Conservation (phyloP, 1,140 invertebrate genomes). For the Drosophila melanica region DNA sequence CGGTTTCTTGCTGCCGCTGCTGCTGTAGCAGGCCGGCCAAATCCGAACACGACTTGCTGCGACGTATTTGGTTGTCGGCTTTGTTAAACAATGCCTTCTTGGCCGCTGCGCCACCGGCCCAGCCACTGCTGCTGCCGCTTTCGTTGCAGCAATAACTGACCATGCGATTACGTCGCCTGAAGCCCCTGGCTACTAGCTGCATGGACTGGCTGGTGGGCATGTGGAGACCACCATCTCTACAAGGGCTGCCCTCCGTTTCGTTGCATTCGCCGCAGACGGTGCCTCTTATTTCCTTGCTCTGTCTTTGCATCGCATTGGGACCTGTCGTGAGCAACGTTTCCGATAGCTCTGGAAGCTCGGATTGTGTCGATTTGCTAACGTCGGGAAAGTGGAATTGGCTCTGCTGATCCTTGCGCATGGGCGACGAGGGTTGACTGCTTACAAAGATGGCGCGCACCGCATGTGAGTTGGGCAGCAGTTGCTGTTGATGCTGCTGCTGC, state of each 20-base stretch:
- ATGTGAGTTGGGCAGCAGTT: constrained; percentile 84
- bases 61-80: constrained; percentile 50
- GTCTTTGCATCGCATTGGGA: constrained; percentile 6
- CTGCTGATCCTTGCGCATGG: constrained; percentile 87
- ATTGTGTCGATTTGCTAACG: constrained; percentile 19
- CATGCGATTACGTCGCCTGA: constrained; percentile 84
- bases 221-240: constrained; percentile 86
- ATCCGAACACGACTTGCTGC: constrained; percentile 72
- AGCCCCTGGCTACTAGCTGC: constrained; percentile 87
- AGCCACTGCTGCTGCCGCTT: constrained; percentile 21
- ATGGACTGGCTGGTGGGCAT: constrained; percentile 87
- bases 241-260: constrained; percentile 84
- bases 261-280: constrained; percentile 83
- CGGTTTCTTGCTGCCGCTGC: constrained; percentile 42
- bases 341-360: constrained; percentile 34
- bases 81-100: constrained; percentile 43
- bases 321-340: constrained; percentile 40
- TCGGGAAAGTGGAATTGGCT: constrained; percentile 83
- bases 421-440: constrained; percentile 86
- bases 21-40: constrained; percentile 35
- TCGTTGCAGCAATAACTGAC: constrained; percentile 77
- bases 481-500: constrained; percentile 17
- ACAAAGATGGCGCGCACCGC: constrained; percentile 87
- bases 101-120: constrained; percentile 23
- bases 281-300: constrained; percentile 25